These are phyloP conservation scores for Cactoblastis cactorum DNA, from an alignment of 2,888 invertebrate genomes.

Conservation along the genomic window DNA sequence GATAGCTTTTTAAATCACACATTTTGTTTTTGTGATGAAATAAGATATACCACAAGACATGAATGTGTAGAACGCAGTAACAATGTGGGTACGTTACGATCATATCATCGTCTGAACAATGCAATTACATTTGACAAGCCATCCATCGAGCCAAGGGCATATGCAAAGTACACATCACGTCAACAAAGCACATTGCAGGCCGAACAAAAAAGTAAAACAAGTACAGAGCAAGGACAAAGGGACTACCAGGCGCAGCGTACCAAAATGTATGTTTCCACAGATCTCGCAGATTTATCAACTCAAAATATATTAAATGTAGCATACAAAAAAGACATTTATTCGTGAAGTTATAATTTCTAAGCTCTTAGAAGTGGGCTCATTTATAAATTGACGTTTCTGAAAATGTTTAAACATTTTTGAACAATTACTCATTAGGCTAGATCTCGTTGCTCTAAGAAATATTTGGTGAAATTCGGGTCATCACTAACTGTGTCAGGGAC, in stretches of 20 bases:
- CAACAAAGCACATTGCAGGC: slow-evolving; percentile 52
- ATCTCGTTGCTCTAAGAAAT: not conserved
- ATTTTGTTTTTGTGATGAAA: slow-evolving; percentile 13
- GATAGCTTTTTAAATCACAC: slow-evolving; percentile 29
- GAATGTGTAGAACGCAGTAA: slow-evolving; percentile 2
- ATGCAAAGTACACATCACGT: slow-evolving; percentile 60
- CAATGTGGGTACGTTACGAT: slow-evolving; percentile 24
- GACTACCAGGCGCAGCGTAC: slow-evolving; percentile 34
- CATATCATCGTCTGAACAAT: slow-evolving; percentile 41
- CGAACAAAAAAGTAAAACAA: slow-evolving; percentile 48
- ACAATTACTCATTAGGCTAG: not conserved
- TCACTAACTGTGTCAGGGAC: not conserved
- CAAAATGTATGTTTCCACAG: slow-evolving; percentile 25
- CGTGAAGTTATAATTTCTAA: not conserved
- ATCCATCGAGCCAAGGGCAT: slow-evolving; percentile 54
- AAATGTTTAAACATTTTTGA: not conserved
- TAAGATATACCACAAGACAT: slow-evolving; percentile 9
- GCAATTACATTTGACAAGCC: slow-evolving; percentile 48
- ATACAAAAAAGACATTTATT: not conserved
- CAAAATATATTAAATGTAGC: not conserved
- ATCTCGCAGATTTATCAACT: not conserved
- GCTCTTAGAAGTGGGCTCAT: not conserved
- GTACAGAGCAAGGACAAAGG: slow-evolving; percentile 42
- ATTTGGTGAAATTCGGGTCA: not conserved
- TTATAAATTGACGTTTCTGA: not conserved